A percentile compares a stretch with the other conserved stretches of the same genome.
These are phyloP conservation scores for Cotesia typhae DNA, from an alignment of 1,140 invertebrate genomes.

Conservation along the genomic window DNA sequence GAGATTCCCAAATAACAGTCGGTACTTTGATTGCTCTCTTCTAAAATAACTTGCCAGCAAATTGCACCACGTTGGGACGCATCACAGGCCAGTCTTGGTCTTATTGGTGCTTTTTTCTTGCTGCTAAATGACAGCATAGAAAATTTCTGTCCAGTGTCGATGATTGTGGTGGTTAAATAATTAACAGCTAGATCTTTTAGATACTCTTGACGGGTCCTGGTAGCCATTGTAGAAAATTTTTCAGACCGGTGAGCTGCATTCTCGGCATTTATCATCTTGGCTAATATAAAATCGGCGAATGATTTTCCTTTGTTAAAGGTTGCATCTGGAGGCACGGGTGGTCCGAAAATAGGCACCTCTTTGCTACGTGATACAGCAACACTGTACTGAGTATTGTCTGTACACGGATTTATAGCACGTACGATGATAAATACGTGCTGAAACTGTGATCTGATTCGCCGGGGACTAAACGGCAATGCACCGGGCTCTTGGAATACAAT, in stretches of 20 bases:
- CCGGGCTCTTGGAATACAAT: constrained; percentile 96
- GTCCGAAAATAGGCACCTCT: constrained; percentile 95
- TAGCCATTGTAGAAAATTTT: constrained; percentile 97
- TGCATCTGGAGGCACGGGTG: constrained; percentile 85
- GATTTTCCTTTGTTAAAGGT: constrained; percentile 87
- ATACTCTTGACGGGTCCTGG: constrained; percentile 94
- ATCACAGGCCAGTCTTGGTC: constrained; percentile 76
- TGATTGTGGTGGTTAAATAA: constrained; percentile 80
- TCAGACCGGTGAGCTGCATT: constrained; percentile 95
- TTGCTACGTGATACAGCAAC: constrained; percentile 93
- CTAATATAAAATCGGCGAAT: constrained; percentile 92
- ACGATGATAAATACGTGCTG: constrained; percentile 98
- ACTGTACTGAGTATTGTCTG: constrained; percentile 89
- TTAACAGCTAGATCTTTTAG: constrained; percentile 91
- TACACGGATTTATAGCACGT: constrained; percentile 87
- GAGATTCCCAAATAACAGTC: constrained; percentile 90
- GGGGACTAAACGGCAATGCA: constrained; percentile 90
- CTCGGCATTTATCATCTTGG: constrained; percentile 98
- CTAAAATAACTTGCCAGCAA: constrained; percentile 79
- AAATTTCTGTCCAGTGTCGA: constrained; percentile 90
- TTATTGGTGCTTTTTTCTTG: constrained; percentile 75
- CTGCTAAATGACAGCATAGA: constrained; percentile 77
- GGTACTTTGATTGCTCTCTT: constrained; percentile 75
- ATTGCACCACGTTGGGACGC: constrained; percentile 76
- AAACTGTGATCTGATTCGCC: constrained; percentile 93